phyloP scores from a whole-genome alignment of 2,888 invertebrate species.

The Microchrysa polita region DNA sequence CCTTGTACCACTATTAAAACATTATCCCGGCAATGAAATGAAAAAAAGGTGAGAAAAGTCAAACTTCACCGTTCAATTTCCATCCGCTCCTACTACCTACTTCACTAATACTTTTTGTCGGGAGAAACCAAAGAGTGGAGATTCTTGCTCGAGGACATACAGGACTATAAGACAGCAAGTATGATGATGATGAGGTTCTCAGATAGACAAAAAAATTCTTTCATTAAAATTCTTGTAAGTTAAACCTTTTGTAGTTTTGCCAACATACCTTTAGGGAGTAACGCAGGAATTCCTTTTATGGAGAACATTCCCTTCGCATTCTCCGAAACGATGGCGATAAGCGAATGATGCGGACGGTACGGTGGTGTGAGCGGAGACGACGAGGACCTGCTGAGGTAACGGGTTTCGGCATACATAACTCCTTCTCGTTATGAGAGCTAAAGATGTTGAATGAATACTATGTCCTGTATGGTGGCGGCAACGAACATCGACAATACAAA shows the following conservation, averaged over 20 bases:
- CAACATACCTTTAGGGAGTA: slow-evolving; percentile 43
- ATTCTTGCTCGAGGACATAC: not conserved
- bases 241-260: slow-evolving; percentile 46
- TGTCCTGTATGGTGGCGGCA: not conserved
- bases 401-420: slow-evolving; percentile 16
- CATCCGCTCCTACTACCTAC: not conserved
- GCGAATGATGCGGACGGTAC: not conserved
- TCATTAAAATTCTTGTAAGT: slow-evolving; percentile 46
- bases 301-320: slow-evolving; percentile 40
- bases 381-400: slow-evolving; percentile 21
- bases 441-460: not conserved
- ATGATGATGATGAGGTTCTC: slow-evolving; percentile 35
- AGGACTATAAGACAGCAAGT: not conserved
- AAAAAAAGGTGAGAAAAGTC: slow-evolving; percentile 29
- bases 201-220: slow-evolving; percentile 43
- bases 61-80: slow-evolving; percentile 5
- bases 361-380: slow-evolving; percentile 19
- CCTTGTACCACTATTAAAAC: slow-evolving; percentile 27
- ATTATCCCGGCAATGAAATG: slow-evolving; percentile 14
- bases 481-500: not conserved
- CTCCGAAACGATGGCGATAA: not conserved
- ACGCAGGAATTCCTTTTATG: slow-evolving; percentile 44
- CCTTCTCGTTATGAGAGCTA: slow-evolving; percentile 13
- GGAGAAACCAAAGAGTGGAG: not conserved
- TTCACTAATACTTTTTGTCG: not conserved